A percentile compares a stretch with the other conserved stretches of the same genome.
Evolutionary conservation across 1,140 invertebrate species (phyloP).

Genomic region (Sitobion miscanthi): DNA sequence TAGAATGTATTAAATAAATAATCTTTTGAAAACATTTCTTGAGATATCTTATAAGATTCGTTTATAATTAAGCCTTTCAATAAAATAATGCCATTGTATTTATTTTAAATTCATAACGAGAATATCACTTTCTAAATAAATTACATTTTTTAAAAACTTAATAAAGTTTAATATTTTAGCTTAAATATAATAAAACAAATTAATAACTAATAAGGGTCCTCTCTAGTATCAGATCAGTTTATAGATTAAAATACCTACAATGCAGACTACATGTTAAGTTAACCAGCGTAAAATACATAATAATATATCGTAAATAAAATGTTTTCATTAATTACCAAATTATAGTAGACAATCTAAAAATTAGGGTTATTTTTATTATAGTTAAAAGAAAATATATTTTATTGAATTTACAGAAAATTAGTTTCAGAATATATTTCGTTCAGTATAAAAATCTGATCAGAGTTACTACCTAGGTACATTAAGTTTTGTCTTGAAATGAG

Average conservation of each 20-base stretch:
- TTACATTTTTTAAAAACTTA: background rate
- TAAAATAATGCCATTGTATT: background rate
- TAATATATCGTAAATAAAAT: background rate
- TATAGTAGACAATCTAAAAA: background rate
- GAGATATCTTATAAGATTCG: background rate
- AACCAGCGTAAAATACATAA: no score
- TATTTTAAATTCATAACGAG: no score
- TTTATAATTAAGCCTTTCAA: background rate
- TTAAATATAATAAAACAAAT: no score
- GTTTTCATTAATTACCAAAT: background rate
- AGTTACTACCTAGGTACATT: background rate
- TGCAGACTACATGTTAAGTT: background rate
- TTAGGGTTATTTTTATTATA: background rate
- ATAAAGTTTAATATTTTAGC: background rate
- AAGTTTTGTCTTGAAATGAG: background rate
- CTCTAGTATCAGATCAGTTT: background rate
- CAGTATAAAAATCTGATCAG: background rate
- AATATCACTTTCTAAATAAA: background rate
- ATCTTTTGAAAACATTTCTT: background rate
- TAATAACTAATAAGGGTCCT: background rate
- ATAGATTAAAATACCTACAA: background rate
- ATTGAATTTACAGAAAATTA: background rate
- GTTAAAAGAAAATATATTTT: background rate
- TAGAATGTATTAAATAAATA: background rate
- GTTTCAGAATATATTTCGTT: background rate